Evolutionary conservation across 2,113 vertebrate genomes (phyloP), one percentile per base, ranked within the genome.

Genomic region (Odontophorus gujanensis): DNA sequence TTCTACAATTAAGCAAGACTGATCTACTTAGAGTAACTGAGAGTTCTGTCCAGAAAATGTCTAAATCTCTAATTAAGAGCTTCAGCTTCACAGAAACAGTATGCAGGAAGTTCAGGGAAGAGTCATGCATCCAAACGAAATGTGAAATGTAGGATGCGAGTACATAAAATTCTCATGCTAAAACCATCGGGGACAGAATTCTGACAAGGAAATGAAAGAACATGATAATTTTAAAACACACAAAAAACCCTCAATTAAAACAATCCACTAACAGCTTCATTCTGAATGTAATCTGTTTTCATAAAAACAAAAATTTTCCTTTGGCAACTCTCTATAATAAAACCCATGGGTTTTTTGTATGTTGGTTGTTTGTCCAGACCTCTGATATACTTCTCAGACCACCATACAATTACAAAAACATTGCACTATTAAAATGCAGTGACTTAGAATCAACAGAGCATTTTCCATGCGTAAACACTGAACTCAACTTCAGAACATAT

Each of bases 141-240:
- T 5, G 6, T 0, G 1, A 51, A 19, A 40, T n/a, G 16, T 1
- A 50, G 34, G 12, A 7, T 48, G 11, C 7, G 4, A 53, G 18
- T 50, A 62, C 3, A 2, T 28, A 28, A 83, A 25, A 32, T 69
- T 74, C 28, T 16, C n/a, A 48, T 15, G 12, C 65, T 36, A 32
- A 22, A 89, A 89, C 43, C 9, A 45, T 9, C 9, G 13, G 8
- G 21, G 48, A 79, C 5, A 68, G 48, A 79, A 76, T 68, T 79
- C 57, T 57, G 36, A 32, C 34, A 34, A 75, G 10, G 17, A 85
- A 55, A 82, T 25, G 7, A 68, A 79, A 85, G 25, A 61, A 11
- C 26, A 34, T 4, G 4, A 71, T 11, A 32, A 59, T 40, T 68
- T 34, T 66, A 85, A 79, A 34, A 32, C 6, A 66, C 7, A 86